Evolutionary conservation across 2,888 invertebrate species (phyloP).

Genomic region (Meandrusa payeni): DNA sequence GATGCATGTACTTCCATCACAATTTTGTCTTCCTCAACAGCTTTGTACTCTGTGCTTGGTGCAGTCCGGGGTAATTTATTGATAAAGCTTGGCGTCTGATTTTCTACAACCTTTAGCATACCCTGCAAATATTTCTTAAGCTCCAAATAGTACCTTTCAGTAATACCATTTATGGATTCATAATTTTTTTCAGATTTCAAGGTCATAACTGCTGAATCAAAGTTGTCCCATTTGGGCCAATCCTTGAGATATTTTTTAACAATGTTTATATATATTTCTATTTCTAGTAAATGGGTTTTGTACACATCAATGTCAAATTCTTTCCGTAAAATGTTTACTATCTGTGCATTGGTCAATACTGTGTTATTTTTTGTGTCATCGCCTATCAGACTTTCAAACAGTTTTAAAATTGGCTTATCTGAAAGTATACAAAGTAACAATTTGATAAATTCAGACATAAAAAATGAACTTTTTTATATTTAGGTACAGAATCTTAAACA

Average conservation of each 20-base stretch:
- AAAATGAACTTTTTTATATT: no score
- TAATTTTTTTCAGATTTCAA: constrained; percentile 36
- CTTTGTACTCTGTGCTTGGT: no score
- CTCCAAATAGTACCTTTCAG: constrained; percentile 45
- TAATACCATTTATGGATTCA: constrained; percentile 36
- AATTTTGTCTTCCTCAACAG: constrained; percentile 30
- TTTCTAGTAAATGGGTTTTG: constrained; percentile 46
- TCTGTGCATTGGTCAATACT: constrained; percentile 55
- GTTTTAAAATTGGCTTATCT: constrained; percentile 57
- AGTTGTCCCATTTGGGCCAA: constrained; percentile 65
- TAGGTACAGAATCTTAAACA: no score
- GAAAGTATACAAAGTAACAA: constrained; percentile 30
- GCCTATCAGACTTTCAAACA: constrained; percentile 50
- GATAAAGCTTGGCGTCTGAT: constrained; percentile 36
- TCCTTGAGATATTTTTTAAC: constrained; percentile 61
- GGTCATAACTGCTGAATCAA: constrained; percentile 44
- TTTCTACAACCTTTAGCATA: constrained; percentile 41
- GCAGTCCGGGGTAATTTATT: constrained; percentile 20
- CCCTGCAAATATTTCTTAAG: constrained; percentile 48
- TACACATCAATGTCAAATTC: constrained; percentile 49
- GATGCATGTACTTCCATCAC: constrained; percentile 46
- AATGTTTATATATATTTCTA: constrained; percentile 56
- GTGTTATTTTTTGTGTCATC: constrained; percentile 54
- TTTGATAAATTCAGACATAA: no score
- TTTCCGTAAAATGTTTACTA: constrained; percentile 49